phyloP scores from a whole-genome alignment of 2,888 invertebrate species.

The Diabrotica balteata region DNA sequence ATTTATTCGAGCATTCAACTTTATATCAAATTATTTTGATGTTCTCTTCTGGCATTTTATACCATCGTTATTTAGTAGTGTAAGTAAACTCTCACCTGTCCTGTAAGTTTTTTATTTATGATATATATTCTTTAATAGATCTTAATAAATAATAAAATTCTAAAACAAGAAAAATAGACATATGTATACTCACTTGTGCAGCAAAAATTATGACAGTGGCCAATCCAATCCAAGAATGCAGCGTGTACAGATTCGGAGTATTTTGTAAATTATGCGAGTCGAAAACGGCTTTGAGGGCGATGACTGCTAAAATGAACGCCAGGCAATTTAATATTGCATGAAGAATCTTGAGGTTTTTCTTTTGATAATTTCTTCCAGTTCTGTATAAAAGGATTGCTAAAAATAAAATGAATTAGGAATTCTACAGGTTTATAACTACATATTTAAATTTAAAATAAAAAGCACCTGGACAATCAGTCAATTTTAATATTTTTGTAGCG shows the following conservation, averaged over 20 bases:
- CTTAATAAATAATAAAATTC: constrained; percentile 1
- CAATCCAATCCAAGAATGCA: constrained; percentile 86
- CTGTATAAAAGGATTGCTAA: constrained; percentile 84
- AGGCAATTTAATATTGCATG: constrained; percentile 75
- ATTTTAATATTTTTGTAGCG: too few species aligned
- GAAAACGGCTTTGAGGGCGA: constrained; percentile 80
- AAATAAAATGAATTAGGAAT: constrained; percentile 12
- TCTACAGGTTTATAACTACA: too few species aligned
- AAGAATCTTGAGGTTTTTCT: constrained; percentile 76
- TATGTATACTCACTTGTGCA: constrained; percentile 66
- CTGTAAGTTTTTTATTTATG: too few species aligned
- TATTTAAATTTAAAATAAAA: too few species aligned
- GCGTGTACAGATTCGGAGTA: constrained; percentile 74
- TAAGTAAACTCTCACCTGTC: too few species aligned
- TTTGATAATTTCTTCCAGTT: constrained; percentile 74
- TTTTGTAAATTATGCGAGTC: constrained; percentile 74
- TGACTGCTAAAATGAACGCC: constrained; percentile 72
- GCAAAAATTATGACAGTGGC: constrained; percentile 76
- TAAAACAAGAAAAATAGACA: background rate
- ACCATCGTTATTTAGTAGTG: too few species aligned
- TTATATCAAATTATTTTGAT: too few species aligned
- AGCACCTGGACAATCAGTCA: too few species aligned
- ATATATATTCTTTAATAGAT: constrained; percentile 17
- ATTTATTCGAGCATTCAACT: too few species aligned
- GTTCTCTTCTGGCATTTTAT: too few species aligned